Evolutionary conservation across 2,797 vertebrate genomes (phyloP).

Genomic region (Carcharodon carcharias): DNA sequence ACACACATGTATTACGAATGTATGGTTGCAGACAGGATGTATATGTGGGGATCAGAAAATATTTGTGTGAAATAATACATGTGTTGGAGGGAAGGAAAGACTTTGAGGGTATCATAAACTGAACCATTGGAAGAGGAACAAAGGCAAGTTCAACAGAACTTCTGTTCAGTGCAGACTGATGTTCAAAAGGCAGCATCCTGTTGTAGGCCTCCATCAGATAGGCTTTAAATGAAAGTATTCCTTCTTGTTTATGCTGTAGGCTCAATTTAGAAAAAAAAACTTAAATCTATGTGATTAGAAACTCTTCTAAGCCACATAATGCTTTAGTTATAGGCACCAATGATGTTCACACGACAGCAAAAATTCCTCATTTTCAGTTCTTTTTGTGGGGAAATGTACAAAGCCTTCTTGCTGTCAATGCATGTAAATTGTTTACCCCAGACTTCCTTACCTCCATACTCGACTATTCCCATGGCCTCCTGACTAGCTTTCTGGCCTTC

Average conservation of each 20-base stretch:
- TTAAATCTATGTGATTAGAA: not conserved
- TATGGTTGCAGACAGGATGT: conserved; percentile 30
- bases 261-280: not conserved
- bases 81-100: conserved; percentile 27
- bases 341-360: not conserved
- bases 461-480: not conserved
- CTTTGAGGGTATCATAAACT: conserved; percentile 32
- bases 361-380: conserved; percentile 19
- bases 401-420: not conserved
- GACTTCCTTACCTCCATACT: not conserved
- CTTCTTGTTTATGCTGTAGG: conserved; percentile 24
- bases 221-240: conserved; percentile 22
- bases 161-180: not conserved
- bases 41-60: conserved; percentile 10
- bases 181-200: conserved; percentile 26
- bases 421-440: not conserved
- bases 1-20: conserved; percentile 19
- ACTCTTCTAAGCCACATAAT: conserved; percentile 20
- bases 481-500: not conserved
- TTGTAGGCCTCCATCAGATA: conserved; percentile 1
- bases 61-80: conserved; percentile 24
- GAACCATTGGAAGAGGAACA: conserved; percentile 27
- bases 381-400: not conserved
- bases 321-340: not conserved
- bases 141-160: not conserved